phyloP scores from a whole-genome alignment of 2,797 vertebrate species.

The Meriones psammophilus region DNA sequence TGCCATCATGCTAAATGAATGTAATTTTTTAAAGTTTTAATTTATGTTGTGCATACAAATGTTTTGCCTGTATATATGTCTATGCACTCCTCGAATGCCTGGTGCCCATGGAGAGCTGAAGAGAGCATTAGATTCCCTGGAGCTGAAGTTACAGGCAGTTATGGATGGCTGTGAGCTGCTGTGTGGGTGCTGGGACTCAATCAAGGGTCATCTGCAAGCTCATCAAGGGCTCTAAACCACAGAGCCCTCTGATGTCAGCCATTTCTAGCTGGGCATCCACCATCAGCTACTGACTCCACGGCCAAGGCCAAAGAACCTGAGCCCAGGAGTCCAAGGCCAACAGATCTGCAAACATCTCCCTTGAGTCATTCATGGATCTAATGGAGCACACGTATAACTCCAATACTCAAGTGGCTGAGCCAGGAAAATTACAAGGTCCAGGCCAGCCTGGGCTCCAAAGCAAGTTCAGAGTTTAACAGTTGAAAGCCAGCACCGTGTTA shows the following conservation, averaged over 20 bases:
- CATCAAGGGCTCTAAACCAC: background rate
- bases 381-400: background rate
- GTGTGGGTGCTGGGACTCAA: background rate
- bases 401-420: background rate
- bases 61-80: background rate
- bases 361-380: background rate
- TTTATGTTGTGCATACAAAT: background rate
- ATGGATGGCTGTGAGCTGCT: background rate
- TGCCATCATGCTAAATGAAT: background rate
- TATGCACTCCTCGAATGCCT: background rate
- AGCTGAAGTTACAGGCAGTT: background rate
- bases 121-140: background rate
- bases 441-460: background rate
- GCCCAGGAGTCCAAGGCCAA: background rate
- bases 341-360: background rate
- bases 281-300: background rate
- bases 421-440: background rate
- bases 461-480: background rate
- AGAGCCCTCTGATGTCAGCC: background rate
- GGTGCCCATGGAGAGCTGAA: background rate
- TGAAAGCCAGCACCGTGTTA: background rate
- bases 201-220: background rate
- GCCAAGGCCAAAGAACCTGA: background rate
- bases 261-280: background rate
- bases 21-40: background rate